Conservation (phyloP, 53 echinoderm and acorn worm species). For the Echinarachnius parma region DNA sequence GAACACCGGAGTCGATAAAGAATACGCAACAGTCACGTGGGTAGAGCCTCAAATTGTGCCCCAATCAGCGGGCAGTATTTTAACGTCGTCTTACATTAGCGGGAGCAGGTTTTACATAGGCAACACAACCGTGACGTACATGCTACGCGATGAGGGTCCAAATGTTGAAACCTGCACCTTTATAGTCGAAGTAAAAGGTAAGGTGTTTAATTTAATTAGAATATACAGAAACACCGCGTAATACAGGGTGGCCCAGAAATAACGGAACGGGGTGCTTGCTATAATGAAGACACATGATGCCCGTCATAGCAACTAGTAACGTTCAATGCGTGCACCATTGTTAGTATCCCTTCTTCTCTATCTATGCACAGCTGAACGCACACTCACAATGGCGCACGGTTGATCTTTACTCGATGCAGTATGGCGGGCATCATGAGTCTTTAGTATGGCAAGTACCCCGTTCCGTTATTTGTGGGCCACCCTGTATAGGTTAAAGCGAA, state of each 20-base stretch:
- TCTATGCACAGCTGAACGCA: too few relatives aligned
- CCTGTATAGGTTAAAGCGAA: neutral
- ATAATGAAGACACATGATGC: too few relatives aligned
- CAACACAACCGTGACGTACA: slow-evolving; percentile 25
- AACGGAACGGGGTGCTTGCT: too few relatives aligned
- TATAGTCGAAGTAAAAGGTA: slow-evolving; percentile 22
- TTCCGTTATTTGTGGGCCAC: too few relatives aligned
- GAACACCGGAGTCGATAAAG: slow-evolving; percentile 27
- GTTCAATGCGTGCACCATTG: too few relatives aligned
- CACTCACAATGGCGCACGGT: too few relatives aligned
- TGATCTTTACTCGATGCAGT: too few relatives aligned
- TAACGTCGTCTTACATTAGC: neutral
- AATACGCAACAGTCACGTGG: slow-evolving; percentile 41
- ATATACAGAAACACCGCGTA: neutral
- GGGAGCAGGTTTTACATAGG: slow-evolving; percentile 1
- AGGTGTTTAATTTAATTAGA: neutral
- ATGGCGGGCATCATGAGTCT: too few relatives aligned
- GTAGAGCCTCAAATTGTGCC: slow-evolving; percentile 4
- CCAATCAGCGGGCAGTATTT: neutral
- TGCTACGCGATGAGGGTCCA: neutral
- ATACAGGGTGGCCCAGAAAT: too few relatives aligned
- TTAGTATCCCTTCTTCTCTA: too few relatives aligned
- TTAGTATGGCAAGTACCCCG: too few relatives aligned
- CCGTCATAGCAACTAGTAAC: too few relatives aligned
- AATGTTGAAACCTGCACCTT: slow-evolving; percentile 1